Conservation (phyloP, 2,797 vertebrate genomes). For the Rallus crepitans region DNA sequence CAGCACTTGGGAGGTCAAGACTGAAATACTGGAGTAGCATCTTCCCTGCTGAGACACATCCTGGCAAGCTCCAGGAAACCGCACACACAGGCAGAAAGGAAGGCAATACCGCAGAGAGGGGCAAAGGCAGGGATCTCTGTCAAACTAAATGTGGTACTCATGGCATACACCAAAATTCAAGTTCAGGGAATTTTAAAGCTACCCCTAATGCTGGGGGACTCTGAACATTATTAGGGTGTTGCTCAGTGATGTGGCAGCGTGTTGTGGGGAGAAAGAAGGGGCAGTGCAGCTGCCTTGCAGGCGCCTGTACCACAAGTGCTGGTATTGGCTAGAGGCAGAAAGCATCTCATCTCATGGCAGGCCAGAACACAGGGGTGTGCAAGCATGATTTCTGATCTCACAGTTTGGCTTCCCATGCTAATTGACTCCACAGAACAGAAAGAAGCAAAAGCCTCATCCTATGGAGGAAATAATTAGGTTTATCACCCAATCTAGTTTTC, state of each 20-base stretch:
- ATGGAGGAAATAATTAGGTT: conserved; percentile 9
- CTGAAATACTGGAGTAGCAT: neutral
- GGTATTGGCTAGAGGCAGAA: neutral
- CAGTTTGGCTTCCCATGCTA: neutral
- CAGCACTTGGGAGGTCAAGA: neutral
- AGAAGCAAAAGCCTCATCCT: neutral
- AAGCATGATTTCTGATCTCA: neutral
- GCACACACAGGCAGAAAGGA: fast-evolving
- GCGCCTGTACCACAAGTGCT: neutral
- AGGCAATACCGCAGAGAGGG: neutral
- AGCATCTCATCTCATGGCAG: neutral
- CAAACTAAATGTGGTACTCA: neutral
- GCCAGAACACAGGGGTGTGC: neutral
- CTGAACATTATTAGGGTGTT: neutral
- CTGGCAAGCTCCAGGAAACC: neutral
- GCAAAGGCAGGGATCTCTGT: neutral
- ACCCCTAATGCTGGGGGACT: neutral
- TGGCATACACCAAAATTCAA: neutral
- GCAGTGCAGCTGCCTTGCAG: fast-evolving
- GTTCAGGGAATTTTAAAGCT: neutral
- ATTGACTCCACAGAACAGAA: neutral
- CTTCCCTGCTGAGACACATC: conserved; percentile 30
- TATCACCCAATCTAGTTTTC: neutral
- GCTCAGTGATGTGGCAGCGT: fast-evolving
- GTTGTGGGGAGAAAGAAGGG: neutral